These are phyloP conservation scores for Amiota mariae DNA, from an alignment of 2,888 invertebrate genomes.

Conservation along the genomic window DNA sequence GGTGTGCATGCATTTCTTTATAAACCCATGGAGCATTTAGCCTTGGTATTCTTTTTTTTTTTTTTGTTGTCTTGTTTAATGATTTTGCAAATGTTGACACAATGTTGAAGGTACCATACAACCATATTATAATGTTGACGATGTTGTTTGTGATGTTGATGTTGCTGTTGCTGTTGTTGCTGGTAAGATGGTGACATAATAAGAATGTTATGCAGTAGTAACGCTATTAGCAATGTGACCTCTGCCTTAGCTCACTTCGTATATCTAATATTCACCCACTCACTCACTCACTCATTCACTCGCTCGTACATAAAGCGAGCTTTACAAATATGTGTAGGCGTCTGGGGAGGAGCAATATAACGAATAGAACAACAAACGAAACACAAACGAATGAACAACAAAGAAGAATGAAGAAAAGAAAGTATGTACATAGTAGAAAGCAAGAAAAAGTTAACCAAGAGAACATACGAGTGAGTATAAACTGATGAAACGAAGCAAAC, in stretches of 20 bases:
- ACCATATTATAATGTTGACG: neutral
- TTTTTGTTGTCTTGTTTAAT: too few species aligned
- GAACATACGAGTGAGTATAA: neutral
- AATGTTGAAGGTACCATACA: neutral
- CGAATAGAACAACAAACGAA: neutral
- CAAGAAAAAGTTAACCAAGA: too few species aligned
- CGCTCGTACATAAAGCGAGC: neutral
- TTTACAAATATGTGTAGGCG: neutral
- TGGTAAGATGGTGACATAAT: constrained; percentile 9
- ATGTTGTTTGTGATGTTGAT: too few species aligned
- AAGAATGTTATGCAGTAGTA: neutral
- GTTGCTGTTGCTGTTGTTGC: too few species aligned
- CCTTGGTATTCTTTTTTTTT: too few species aligned
- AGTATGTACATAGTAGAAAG: too few species aligned
- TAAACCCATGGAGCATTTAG: too few species aligned
- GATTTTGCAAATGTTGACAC: neutral
- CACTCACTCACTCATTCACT: too few species aligned
- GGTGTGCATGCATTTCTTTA: too few species aligned
- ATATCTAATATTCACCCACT: too few species aligned
- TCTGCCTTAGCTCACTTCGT: neutral
- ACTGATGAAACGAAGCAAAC: neutral
- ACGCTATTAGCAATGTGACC: constrained; percentile 1
- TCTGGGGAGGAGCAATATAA: neutral
- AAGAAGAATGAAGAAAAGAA: too few species aligned
- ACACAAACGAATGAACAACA: too few species aligned